Percentiles rank a stretch among this genome's conserved stretches.
Conservation (phyloP, 1,140 invertebrate genomes). For the Pogonomyrmex californicus region DNA sequence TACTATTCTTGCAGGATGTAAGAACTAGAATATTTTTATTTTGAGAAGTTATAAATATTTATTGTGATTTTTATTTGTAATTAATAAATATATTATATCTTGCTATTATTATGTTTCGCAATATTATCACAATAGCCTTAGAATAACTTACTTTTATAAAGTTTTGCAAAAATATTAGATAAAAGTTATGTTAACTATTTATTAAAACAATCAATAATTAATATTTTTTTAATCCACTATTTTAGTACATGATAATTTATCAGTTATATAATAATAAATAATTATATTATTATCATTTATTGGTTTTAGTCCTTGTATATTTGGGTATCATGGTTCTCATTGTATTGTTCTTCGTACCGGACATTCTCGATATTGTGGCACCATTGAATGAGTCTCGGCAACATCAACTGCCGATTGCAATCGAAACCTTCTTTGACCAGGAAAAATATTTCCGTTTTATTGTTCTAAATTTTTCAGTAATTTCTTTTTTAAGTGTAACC, state of each 20-base stretch:
- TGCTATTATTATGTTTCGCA: background rate
- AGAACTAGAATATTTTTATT: background rate
- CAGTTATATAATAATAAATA: background rate
- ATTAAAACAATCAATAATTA: constrained; percentile 3
- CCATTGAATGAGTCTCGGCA: constrained; percentile 13
- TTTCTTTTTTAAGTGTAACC: background rate
- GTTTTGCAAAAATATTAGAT: background rate
- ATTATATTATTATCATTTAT: background rate
- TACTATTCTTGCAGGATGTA: constrained; percentile 3
- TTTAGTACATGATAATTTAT: background rate
- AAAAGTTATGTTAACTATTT: constrained; percentile 9
- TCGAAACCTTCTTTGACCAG: constrained; percentile 19
- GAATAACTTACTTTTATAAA: background rate
- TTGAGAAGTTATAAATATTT: background rate
- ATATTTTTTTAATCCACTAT: background rate
- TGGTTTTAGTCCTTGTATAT: background rate
- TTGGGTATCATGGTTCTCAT: background rate
- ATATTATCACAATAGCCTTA: background rate
- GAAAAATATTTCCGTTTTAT: constrained; percentile 9
- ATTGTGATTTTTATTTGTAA: background rate
- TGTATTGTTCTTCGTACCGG: constrained; percentile 4
- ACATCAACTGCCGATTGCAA: background rate
- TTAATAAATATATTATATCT: background rate
- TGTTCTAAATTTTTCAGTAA: background rate
- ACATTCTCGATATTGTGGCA: constrained; percentile 30